Evolutionary conservation across 2,797 vertebrate species (phyloP).

Genomic region (Manis javanica): DNA sequence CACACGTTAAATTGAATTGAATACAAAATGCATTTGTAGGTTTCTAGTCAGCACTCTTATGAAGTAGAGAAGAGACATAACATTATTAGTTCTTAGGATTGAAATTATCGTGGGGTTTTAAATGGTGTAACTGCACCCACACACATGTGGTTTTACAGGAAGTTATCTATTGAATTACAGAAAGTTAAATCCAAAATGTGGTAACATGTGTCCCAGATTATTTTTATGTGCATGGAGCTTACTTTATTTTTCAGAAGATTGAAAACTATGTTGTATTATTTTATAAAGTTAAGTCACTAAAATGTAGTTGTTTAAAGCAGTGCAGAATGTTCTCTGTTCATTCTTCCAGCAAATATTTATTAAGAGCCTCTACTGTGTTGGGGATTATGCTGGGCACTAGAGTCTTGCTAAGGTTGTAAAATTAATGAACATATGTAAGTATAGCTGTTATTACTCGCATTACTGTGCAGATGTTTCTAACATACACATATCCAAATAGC

Average conservation of each 20-base stretch:
- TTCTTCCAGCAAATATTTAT: neutral
- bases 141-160: neutral
- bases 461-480: neutral
- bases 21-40: neutral
- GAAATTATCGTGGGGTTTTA: neutral
- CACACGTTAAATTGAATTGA: neutral
- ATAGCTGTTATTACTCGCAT: neutral
- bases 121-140: neutral
- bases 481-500: neutral
- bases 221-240: neutral
- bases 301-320: neutral
- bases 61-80: neutral
- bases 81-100: neutral
- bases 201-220: neutral
- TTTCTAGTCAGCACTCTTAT: neutral
- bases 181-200: constrained; percentile 10
- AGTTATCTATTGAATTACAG: neutral
- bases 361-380: neutral
- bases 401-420: neutral
- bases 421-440: neutral
- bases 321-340: neutral
- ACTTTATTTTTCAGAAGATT: constrained; percentile 31
- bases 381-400: neutral
- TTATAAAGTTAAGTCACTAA: neutral
- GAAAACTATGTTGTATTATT: neutral